Percentiles rank a stretch among this genome's conserved stretches.
These are phyloP conservation scores for Heliocidaris tuberculata DNA, from an alignment of 35 echinoderm and acorn worm species.

Conservation along the genomic window DNA sequence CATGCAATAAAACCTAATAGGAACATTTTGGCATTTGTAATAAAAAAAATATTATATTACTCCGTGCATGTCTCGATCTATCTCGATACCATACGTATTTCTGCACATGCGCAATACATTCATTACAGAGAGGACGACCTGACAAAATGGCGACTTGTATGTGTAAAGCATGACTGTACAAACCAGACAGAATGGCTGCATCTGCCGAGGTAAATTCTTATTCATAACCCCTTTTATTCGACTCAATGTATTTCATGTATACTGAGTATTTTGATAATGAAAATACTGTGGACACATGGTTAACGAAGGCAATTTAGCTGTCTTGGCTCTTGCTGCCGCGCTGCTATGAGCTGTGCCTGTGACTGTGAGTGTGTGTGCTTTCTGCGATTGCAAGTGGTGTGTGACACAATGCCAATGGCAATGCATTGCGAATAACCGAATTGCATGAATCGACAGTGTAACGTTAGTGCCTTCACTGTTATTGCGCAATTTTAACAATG, in stretches of 20 bases:
- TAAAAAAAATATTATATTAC: too few relatives aligned
- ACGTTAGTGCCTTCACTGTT: too few relatives aligned
- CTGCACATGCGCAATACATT: neutral
- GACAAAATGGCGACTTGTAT: constrained; percentile 45
- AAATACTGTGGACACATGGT: neutral
- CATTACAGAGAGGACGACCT: neutral
- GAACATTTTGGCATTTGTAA: too few relatives aligned
- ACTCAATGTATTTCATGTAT: neutral
- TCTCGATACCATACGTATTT: neutral
- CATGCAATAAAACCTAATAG: too few relatives aligned
- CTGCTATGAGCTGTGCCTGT: neutral
- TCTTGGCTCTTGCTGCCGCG: neutral
- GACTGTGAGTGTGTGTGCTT: neutral
- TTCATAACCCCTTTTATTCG: neutral
- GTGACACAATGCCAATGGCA: neutral
- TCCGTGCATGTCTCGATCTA: too few relatives aligned
- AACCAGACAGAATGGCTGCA: constrained; percentile 20
- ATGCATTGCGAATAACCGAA: too few relatives aligned
- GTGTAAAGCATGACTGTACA: constrained; percentile 26
- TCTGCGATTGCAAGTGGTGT: too few relatives aligned
- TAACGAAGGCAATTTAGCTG: neutral
- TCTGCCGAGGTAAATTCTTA: constrained; percentile 29
- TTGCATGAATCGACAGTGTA: too few relatives aligned
- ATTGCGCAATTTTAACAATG: too few relatives aligned
- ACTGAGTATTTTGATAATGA: neutral